Base-by-base conservation (phyloP, 2,888 invertebrate species). In the Agapostemon virescens region DNA sequence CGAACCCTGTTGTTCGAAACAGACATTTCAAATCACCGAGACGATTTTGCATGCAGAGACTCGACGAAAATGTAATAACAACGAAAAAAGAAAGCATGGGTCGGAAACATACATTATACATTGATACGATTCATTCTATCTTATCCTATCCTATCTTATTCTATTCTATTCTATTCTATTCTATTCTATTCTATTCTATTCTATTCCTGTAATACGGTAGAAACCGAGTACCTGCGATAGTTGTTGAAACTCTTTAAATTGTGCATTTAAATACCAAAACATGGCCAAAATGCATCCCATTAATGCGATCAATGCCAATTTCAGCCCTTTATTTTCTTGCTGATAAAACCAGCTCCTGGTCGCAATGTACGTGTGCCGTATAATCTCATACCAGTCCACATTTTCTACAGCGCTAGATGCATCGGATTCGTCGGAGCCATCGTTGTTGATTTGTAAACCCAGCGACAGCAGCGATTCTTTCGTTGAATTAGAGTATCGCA, bases 241-340 rank as follows among this genome's bases (percentile, higher is more conserved):
- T 63, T 93, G 92, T 75, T 93, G 91, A 67, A 92, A 88, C 80
- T 92, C 91, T 86, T 93, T 93, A 90, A 95, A 96, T 93, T 96
- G 95, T 92, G 95, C 95, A 89, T 95, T 94, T 58, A 96, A 94
- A 90, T 96, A 96, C 95, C 96, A 96, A 90, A 96, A 95, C 95
- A 96, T 95, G 30, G 95, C 94, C 79, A 96, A 93, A 76, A 96
- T 95, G 82, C 95, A 94, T 67, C 96, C 95, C 42, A 95, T 94
- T 67, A 96, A 93, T 74, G 96, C 94, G 45, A 96, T 95, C 2
- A 97, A 91, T 30, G 95, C 94, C 64, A 96, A 93, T 92, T 96
- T 96, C 1, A 96, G 92, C 4, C 94, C 95, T 89, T 96, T 95
- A 90, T 96, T 96, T 86, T 97, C 97, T 88, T 97, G 96, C 87